These are phyloP conservation scores for Lypha dubia DNA, from an alignment of 2,888 invertebrate species.

Conservation along the genomic window DNA sequence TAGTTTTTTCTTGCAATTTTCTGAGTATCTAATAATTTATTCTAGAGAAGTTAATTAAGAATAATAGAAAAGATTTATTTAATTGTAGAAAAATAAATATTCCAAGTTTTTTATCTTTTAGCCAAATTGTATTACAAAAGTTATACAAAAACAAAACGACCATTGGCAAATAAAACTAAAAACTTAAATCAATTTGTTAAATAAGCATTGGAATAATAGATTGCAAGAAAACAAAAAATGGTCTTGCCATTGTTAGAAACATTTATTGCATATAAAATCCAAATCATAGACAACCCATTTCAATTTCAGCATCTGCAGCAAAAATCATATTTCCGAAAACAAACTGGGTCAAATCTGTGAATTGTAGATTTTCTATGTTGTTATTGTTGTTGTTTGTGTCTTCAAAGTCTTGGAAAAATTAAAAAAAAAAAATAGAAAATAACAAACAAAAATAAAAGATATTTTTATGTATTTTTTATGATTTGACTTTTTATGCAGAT, in stretches of 20 bases:
- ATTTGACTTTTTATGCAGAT: conserved; percentile 63
- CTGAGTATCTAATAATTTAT: no score
- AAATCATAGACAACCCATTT: conserved; percentile 29
- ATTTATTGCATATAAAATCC: conserved; percentile 23
- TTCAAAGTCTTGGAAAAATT: conserved; percentile 15
- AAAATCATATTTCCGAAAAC: conserved; percentile 44
- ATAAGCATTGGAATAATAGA: conserved; percentile 11
- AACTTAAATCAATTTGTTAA: conserved; percentile 28
- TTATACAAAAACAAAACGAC: conserved; percentile 24
- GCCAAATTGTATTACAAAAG: conserved; percentile 25
- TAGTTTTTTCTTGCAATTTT: no score
- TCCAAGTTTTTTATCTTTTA: conserved; percentile 1
- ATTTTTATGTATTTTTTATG: conserved; percentile 57
- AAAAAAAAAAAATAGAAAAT: conserved; percentile 12
- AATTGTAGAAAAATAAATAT: conserved; percentile 6
- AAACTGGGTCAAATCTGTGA: conserved; percentile 66
- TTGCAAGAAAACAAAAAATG: not conserved
- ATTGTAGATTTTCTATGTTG: not conserved
- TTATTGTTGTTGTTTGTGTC: not conserved
- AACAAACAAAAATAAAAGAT: conserved; percentile 9
- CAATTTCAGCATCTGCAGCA: conserved; percentile 32
- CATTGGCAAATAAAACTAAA: conserved; percentile 39
- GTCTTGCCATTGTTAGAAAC: not conserved
- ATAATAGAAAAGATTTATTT: not conserved
- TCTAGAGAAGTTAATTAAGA: conserved; percentile 14